Evolutionary conservation across 2,797 vertebrate genomes (phyloP), one percentile per base, ranked within the genome.

Genomic region (Pelochelys cantorii): DNA sequence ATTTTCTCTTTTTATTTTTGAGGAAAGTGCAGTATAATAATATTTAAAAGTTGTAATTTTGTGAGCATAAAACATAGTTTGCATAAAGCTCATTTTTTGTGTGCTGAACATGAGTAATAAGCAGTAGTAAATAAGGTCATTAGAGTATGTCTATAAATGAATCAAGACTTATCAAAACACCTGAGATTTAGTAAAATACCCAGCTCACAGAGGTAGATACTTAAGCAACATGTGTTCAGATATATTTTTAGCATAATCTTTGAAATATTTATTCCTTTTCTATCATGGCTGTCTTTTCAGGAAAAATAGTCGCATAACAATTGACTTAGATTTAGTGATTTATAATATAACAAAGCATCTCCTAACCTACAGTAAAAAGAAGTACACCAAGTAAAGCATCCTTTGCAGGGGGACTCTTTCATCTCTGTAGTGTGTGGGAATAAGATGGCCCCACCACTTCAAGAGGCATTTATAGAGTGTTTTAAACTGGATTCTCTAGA

Each of bases 231-330:
- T 87, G 83, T 87, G 86, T 81, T 94, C 23, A 56, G 14, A 37
- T 42, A 62, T 31, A 77, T 53, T 71, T 91, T 83, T 71, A 88
- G 52, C 82, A 82, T 17, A 79, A 29, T 81, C 2, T 37, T 95
- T 93, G 56, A 87, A 88, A 18, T 93, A 86, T 55, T 81, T 80
- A 65, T 87, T 92, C 87, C 79, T 86, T 92, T 92, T 91, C 31
- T 84, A 53, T 83, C 81, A 52, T 25, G 86, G 83, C 6, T 92
- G 15, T 89, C 18, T 74, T 91, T 89, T 34, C 59, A 82, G 91
- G 89, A 87, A 86, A 27, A 53, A 29, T 8, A 87, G 29, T 15
- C 86, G 23, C 55, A 83, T 34, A 82, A 52, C 34, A 52, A 91
- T 54, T 52, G 85, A 22, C 12, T 88, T 89, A 83, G 12, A 3